Base-by-base conservation (phyloP, 1,140 invertebrate species). In the Lepidotrigona ventralis region DNA sequence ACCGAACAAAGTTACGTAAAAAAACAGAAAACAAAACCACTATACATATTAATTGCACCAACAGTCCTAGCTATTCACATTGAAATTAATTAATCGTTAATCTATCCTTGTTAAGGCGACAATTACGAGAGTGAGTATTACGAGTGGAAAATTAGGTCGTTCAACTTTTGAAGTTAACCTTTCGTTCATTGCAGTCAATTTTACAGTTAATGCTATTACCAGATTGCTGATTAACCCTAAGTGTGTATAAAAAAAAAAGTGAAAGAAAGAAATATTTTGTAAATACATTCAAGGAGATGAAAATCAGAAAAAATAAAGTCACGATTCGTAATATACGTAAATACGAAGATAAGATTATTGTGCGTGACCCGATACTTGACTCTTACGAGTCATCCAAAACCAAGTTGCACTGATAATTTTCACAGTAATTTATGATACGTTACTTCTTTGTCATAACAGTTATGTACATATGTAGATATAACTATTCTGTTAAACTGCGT, bases 161-260 rank as follows among this genome's bases (percentile, higher is more conserved):
- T 88, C 76, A 85, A 84, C 75, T 66, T 84, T 81, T 29, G 51
- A 0, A 68, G 21, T 87, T 88, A 85, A 88, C 46, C 74, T 73
- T 39, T 46, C 64, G 6, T 79, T 79, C 72, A 88, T 85, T 88
- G 39, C 23, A 56, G 56, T 88, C 60, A 80, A 87, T 79, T 29
- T 29, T 46, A 14, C 8, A 2, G 26, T 56, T 78, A 82, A 77
- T 71, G 21, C n/a, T 21, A 33, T 73, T 46, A 51, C 29, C 53
- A 1, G 39, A 68, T 81, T 53, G 21, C 51, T 1, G n/a, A 58
- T 14, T 14, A 70, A 46, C 21, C 12, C 0, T 39, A 14, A 6
- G 14, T 33, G 26, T 2, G 8, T 51, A 63, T 5, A 8, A 21
- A 46, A 17, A 23, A 21, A 70, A 23, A 15, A n/a, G 1, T 2